A percentile compares a stretch with the other conserved stretches of the same genome.
Conservation (phyloP, 2,888 invertebrate species). For the Coelinius sp. region DNA sequence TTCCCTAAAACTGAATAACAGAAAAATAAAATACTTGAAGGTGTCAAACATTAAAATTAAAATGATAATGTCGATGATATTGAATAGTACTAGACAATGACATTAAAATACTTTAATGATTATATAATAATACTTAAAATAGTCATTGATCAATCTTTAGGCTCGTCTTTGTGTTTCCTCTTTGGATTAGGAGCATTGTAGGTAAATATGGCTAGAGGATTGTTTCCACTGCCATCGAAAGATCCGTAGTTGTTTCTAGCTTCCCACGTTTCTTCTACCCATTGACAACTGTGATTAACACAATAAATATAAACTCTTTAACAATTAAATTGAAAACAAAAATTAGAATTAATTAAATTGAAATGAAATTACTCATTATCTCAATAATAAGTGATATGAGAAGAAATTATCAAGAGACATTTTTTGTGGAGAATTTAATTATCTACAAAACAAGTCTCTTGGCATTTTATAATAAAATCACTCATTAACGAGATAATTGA, state of each 20-base stretch:
- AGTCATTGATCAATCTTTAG: constrained; percentile 51
- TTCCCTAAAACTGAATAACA: not conserved
- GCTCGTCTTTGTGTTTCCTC: constrained; percentile 63
- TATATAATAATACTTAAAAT: not conserved
- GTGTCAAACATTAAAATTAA: not conserved
- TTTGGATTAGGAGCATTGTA: constrained; percentile 58
- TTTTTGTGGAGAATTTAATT: too few species aligned
- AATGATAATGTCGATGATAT: not conserved
- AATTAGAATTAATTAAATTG: not conserved
- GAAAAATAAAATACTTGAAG: not conserved
- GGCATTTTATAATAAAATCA: too few species aligned
- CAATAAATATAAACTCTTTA: not conserved
- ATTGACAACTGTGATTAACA: not conserved
- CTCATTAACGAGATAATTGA: too few species aligned
- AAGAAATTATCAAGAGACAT: not conserved
- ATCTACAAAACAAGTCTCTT: too few species aligned
- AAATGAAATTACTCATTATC: too few species aligned
- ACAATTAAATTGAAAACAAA: not conserved
- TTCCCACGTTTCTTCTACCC: not conserved
- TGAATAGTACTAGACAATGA: not conserved
- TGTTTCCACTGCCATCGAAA: constrained; percentile 30
- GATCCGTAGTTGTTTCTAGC: not conserved
- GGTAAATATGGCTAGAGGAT: constrained; percentile 54
- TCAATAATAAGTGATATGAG: not conserved
- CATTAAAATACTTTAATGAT: not conserved